Evolutionary conservation across 1,140 invertebrate genomes (phyloP).

Genomic region (Dreissena rostriformis): DNA sequence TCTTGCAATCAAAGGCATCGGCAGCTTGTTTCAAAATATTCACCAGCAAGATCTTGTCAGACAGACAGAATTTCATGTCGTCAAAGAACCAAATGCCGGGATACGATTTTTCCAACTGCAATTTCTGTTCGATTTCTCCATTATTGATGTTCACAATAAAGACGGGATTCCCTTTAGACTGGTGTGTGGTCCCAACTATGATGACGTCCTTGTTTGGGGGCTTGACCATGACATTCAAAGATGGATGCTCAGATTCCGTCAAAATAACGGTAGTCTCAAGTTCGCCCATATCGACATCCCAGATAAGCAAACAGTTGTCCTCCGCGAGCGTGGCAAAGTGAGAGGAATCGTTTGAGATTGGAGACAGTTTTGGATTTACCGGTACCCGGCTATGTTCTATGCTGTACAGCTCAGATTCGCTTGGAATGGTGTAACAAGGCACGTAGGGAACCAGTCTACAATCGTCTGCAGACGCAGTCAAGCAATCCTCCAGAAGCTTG

Average conservation of each 20-base stretch:
- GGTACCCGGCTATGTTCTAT: conserved; percentile 62
- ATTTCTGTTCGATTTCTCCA: conserved; percentile 48
- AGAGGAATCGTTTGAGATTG: conserved; percentile 57
- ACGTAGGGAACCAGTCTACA: conserved; percentile 56
- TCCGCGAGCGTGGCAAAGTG: conserved; percentile 58
- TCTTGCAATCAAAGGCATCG: conserved; percentile 56
- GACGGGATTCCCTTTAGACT: conserved; percentile 56
- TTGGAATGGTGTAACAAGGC: conserved; percentile 57
- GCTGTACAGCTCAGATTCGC: conserved; percentile 57
- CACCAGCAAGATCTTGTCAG: conserved; percentile 42
- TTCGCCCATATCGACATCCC: conserved; percentile 61
- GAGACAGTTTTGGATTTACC: conserved; percentile 36
- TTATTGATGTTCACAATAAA: conserved; percentile 56
- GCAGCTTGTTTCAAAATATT: conserved; percentile 51
- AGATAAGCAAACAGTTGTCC: conserved; percentile 57
- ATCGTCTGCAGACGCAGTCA: conserved; percentile 33
- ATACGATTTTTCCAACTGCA: conserved; percentile 61
- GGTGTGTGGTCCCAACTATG: conserved; percentile 60
- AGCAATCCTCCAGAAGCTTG: conserved; percentile 55
- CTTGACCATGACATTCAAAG: conserved; percentile 61
- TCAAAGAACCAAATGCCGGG: conserved; percentile 59
- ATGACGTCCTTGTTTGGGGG: conserved; percentile 47
- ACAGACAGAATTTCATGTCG: conserved; percentile 56
- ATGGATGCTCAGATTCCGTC: conserved; percentile 34
- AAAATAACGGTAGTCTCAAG: conserved; percentile 52